Base-by-base conservation (phyloP, 2,888 invertebrate genomes). In the Pharmacophagus antenor region DNA sequence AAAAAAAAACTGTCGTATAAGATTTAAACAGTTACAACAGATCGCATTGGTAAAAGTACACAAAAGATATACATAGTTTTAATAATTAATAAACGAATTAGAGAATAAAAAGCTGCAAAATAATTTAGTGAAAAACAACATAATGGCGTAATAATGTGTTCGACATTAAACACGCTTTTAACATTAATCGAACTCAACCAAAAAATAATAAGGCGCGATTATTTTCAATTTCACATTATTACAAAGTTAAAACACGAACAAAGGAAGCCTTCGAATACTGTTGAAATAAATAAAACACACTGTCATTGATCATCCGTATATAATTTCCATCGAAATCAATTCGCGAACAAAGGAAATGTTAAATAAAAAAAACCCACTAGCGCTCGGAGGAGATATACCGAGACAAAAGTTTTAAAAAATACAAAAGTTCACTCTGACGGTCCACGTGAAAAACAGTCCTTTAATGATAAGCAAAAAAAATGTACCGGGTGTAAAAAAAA, bases 401-500 rank as follows among this genome's bases (percentile, higher is more conserved):
- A 47, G 60, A 65, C 67, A 73, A 72, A 62, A 62, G 65, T 25
- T 31, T 53, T 49, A 54, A 2, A 27, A 42, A 49, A 42, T 31
- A 20, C 31, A 48, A 63, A 67, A 44, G 37, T 31, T 44, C 27
- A 51, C 50, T 22, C 5, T 27, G 22, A 21, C 51, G 31, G 37
- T 65, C 60, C 64, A 61, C 51, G 20, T 46, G 23, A 53, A 59
- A 27, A 46, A 46, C 21, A 10, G 42, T 18, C 23, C 60, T 60
- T 58, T 44, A 44, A 56, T 58, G 31, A 51, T 61, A 58, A 56
- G 41, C 41, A 59, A 79, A 82, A 79, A 84, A 82, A 83, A 82
- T 80, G 79, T 80, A 77, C 78, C 80, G 79, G 77, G 42, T n/a
- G 37, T 37, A 37, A 37, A 44, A 27, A 84, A 80, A 79, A 84